Percentiles rank a stretch among this genome's conserved stretches.
Conservation (phyloP, 2,888 invertebrate genomes). For the Coremacera marginata region DNA sequence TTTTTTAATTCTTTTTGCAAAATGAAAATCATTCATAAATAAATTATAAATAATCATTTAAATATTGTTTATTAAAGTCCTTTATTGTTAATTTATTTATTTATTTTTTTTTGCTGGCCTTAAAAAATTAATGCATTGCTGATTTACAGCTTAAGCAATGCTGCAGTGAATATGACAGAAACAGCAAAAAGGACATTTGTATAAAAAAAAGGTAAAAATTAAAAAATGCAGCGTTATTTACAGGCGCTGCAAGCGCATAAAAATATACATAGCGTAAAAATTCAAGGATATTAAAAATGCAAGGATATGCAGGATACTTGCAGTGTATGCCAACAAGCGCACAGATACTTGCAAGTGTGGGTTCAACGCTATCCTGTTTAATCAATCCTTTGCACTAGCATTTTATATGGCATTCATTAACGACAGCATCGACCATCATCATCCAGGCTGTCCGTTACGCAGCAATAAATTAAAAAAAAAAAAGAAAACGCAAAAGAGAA, state of each 20-base stretch:
- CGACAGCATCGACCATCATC: neutral
- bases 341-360: neutral
- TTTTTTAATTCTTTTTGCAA: no score
- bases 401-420: slow-evolving; percentile 17
- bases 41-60: no score
- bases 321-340: neutral
- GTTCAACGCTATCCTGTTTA: neutral
- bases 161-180: neutral
- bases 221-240: neutral
- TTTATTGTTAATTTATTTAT: neutral
- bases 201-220: neutral
- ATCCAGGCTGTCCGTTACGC: neutral
- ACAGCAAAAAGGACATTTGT: neutral
- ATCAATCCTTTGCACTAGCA: neutral
- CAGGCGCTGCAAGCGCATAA: neutral
- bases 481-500: no score
- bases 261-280: neutral
- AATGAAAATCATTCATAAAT: no score
- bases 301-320: neutral
- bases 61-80: neutral
- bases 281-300: neutral
- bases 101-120: neutral
- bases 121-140: slow-evolving; percentile 2
- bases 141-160: neutral
- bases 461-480: slow-evolving; percentile 18